These are phyloP conservation scores for Ptilorrhoa leucosticta DNA, from an alignment of 2,113 vertebrate species.

Conservation along the genomic window DNA sequence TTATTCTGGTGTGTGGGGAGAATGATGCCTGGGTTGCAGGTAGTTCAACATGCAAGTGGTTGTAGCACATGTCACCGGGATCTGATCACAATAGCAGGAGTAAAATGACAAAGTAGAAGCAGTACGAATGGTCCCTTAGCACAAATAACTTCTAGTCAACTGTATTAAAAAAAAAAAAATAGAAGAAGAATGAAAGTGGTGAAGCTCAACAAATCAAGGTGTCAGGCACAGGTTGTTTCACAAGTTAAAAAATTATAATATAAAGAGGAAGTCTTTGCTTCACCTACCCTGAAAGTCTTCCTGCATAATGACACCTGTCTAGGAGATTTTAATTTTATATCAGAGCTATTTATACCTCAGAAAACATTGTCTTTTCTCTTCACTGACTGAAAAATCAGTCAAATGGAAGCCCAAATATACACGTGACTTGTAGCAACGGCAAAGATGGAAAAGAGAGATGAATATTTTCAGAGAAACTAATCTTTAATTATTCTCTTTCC, in stretches of 20 bases:
- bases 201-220: constrained; percentile 20
- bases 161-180: background rate
- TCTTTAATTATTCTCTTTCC: background rate
- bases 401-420: background rate
- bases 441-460: background rate
- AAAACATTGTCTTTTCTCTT: background rate
- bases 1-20: background rate
- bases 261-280: constrained; percentile 34
- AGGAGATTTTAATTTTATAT: constrained; percentile 26
- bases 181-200: background rate
- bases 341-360: background rate
- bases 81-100: background rate
- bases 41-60: background rate
- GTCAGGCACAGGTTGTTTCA: constrained; percentile 9
- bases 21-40: background rate
- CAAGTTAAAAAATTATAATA: constrained; percentile 15
- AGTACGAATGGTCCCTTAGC: background rate
- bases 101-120: constrained; percentile 18
- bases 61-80: background rate
- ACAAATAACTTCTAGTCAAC: constrained; percentile 22
- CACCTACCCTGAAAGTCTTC: constrained; percentile 2
- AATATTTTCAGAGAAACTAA: background rate
- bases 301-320: constrained; percentile 16
- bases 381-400: constrained; percentile 5
- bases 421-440: background rate